phyloP scores from a whole-genome alignment of 2,797 vertebrate genomes.

The Gymnoscopelus microlampas region DNA sequence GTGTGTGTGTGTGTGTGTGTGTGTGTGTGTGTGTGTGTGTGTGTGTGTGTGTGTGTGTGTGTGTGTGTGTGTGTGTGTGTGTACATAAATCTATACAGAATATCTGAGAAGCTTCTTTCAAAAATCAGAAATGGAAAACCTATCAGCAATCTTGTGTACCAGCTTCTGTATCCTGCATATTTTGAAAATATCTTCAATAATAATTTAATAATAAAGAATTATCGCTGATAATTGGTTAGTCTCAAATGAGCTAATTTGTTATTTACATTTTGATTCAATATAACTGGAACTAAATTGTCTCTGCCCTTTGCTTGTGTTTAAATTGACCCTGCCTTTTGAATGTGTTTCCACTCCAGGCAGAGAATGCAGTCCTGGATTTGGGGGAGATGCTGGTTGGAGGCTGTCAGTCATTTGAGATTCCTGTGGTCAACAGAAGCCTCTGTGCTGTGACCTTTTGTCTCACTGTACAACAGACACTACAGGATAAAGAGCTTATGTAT shows the following conservation, averaged over 20 bases:
- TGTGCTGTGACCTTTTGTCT: conserved; percentile 86
- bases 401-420: conserved; percentile 76
- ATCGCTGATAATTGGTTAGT: too few species aligned
- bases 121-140: too few species aligned
- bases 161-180: too few species aligned
- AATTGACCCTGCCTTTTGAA: neutral
- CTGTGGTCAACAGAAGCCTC: conserved; percentile 85
- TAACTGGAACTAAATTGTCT: too few species aligned
- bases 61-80: neutral
- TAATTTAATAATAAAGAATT: too few species aligned
- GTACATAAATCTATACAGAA: neutral
- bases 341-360: conserved; percentile 72
- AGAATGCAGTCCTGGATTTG: conserved; percentile 79
- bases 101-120: too few species aligned
- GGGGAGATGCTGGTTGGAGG: conserved; percentile 83
- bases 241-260: too few species aligned
- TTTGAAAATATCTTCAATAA: too few species aligned
- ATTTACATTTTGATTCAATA: too few species aligned
- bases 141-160: too few species aligned
- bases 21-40: neutral
- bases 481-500: conserved; percentile 52
- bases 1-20: neutral
- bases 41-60: conserved; percentile 3
- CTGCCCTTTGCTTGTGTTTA: neutral
- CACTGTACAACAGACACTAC: conserved; percentile 80